Evolutionary conservation across 1,140 invertebrate species (phyloP).

Genomic region (Nasonia vitripennis): DNA sequence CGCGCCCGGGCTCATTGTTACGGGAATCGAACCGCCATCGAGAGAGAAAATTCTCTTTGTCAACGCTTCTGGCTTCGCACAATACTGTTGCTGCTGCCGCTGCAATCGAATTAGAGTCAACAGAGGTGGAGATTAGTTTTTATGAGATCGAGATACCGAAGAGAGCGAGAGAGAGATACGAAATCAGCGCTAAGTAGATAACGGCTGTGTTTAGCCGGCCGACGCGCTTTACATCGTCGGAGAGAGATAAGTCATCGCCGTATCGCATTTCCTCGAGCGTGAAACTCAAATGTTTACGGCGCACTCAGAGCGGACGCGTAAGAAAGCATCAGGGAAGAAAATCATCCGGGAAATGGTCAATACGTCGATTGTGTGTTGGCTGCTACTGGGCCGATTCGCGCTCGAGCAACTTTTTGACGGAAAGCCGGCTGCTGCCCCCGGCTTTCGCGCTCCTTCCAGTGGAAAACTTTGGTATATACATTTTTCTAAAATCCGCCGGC

Average conservation of each 20-base stretch:
- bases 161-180: too few species aligned
- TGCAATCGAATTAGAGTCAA: background rate
- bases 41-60: background rate
- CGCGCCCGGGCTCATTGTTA: background rate
- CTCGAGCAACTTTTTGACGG: slow-evolving; percentile 32
- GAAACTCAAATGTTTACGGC: background rate
- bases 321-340: background rate
- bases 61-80: background rate
- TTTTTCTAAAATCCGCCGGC: background rate
- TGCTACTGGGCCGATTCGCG: background rate
- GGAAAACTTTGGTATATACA: slow-evolving; percentile 34
- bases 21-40: background rate
- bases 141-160: background rate
- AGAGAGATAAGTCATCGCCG: background rate
- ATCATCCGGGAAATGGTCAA: slow-evolving; percentile 38
- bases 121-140: background rate
- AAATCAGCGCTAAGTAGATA: background rate
- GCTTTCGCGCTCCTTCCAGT: slow-evolving; percentile 5
- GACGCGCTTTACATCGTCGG: background rate
- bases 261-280: background rate
- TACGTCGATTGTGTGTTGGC: slow-evolving; percentile 10
- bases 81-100: too few species aligned
- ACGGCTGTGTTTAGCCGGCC: background rate
- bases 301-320: background rate
- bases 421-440: background rate